These are phyloP conservation scores for Perca fluviatilis DNA, from an alignment of 2,113 vertebrate genomes.

Conservation along the genomic window DNA sequence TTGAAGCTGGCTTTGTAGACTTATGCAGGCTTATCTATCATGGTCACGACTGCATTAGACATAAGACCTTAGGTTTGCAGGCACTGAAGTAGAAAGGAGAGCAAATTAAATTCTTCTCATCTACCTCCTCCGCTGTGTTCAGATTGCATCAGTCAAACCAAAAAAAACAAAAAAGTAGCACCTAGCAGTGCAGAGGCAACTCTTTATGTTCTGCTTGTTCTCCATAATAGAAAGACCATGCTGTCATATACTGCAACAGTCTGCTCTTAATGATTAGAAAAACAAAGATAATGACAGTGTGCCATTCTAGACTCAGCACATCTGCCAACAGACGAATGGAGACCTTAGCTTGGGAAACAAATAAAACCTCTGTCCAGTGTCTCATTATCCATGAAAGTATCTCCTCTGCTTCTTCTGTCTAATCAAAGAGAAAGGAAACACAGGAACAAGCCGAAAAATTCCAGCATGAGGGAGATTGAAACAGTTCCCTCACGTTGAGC, in stretches of 20 bases:
- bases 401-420: conserved; percentile 71
- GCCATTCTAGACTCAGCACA: conserved; percentile 42
- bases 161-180: conserved; percentile 27
- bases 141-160: conserved; percentile 71
- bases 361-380: conserved; percentile 81
- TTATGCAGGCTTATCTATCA: conserved; percentile 78
- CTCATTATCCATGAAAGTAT: conserved; percentile 84
- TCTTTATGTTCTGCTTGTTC: conserved; percentile 47
- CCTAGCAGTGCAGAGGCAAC: conserved; percentile 42
- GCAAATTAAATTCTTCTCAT: conserved; percentile 81
- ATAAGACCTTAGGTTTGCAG: conserved; percentile 75
- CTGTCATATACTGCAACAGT: conserved; percentile 19
- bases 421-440: conserved; percentile 80
- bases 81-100: conserved; percentile 74
- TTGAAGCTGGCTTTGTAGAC: conserved; percentile 80
- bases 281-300: conserved; percentile 45
- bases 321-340: conserved; percentile 78
- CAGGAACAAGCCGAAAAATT: conserved; percentile 73
- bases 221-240: conserved; percentile 30
- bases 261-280: conserved; percentile 46
- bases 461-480: conserved; percentile 77
- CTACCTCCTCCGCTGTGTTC: conserved; percentile 74
- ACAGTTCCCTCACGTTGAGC: conserved; percentile 76
- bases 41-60: conserved; percentile 76
- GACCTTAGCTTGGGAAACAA: conserved; percentile 80